Base-by-base conservation (phyloP, 2,113 vertebrate species). In the Boleophthalmus pectinirostris region DNA sequence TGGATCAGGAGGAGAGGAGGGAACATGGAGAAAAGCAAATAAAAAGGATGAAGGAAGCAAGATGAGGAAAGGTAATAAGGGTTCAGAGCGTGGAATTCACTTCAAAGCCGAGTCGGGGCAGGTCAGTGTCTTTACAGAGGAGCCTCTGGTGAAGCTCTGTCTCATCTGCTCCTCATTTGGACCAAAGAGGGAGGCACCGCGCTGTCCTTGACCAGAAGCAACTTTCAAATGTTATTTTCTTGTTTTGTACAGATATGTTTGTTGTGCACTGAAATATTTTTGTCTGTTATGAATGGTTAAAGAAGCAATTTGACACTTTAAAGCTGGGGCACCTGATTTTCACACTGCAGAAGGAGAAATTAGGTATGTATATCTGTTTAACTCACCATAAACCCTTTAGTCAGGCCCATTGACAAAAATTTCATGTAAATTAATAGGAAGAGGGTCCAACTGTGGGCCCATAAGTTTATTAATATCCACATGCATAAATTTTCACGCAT, bases 121-220 rank as follows among this genome's bases (percentile, higher is more conserved):
- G 77, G 83, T 87, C 84, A 82, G 54, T 79, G 82, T 82, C 72
- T 82, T 73, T 58, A 49, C 68, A 74, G 78, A 72, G 66, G 70
- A 69, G 80, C 74, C 81, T 78, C 15, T 72, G 78, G 78, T 87
- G 80, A 82, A 85, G 78, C 70, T 69, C 70, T 23, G 58, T 47
- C 64, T 87, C 89, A 86, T 73, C 51, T 88, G 87, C 78, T 89
- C 84, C 83, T 85, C 80, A 87, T 87, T 89, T 83, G 72, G 74
- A 76, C 54, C 73, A 61, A 77, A 21, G 75, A 78, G 72, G 75
- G 79, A 15, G 23, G 70, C 12, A 29, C 72, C 70, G 53, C n/a
- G 1, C 6, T 75, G 72, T 21, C 35, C 38, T 1, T 60, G 25
- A 54, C 16, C 14, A 21, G 20, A 46, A 35, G 35, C 6, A 68